Conservation (phyloP, 1,140 invertebrate species). For the Antheraea mylitta region DNA sequence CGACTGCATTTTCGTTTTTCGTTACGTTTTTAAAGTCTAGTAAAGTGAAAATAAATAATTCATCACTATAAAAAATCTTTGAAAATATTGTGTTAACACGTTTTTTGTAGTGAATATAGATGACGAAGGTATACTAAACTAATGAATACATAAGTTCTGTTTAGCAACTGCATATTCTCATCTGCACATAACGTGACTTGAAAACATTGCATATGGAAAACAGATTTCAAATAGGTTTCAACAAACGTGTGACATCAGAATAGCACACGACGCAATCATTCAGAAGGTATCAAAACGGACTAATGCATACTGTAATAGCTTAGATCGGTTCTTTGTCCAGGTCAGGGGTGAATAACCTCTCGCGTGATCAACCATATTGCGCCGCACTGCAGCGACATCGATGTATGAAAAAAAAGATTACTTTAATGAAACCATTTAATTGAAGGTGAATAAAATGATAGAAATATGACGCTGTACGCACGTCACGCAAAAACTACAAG, state of each 20-base stretch:
- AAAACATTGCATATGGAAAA: not conserved
- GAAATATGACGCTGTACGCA: too few species aligned
- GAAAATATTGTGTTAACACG: too few species aligned
- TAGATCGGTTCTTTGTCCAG: slow-evolving; percentile 37
- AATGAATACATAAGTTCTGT: not conserved
- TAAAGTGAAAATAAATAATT: too few species aligned
- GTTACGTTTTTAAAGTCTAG: too few species aligned
- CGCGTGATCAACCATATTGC: slow-evolving; percentile 40
- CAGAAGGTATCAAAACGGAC: slow-evolving; percentile 4
- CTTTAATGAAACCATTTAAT: not conserved
- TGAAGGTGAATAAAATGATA: too few species aligned
- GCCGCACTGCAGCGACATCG: slow-evolving; percentile 29
- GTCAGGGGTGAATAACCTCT: slow-evolving; percentile 57
- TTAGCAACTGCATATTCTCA: not conserved
- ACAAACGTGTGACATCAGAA: not conserved
- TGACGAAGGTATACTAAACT: too few species aligned
- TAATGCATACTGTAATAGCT: slow-evolving; percentile 14
- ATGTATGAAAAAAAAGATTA: slow-evolving; percentile 23
- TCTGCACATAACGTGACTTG: not conserved
- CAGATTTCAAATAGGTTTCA: not conserved
- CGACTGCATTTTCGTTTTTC: too few species aligned
- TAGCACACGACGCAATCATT: slow-evolving; percentile 8
- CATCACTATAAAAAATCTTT: too few species aligned
- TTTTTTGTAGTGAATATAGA: too few species aligned
- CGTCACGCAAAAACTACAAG: too few species aligned